Percentiles rank a stretch among this genome's conserved stretches.
Evolutionary conservation across 2,797 vertebrate genomes (phyloP).

Genomic region (Sebastes steindachneri): DNA sequence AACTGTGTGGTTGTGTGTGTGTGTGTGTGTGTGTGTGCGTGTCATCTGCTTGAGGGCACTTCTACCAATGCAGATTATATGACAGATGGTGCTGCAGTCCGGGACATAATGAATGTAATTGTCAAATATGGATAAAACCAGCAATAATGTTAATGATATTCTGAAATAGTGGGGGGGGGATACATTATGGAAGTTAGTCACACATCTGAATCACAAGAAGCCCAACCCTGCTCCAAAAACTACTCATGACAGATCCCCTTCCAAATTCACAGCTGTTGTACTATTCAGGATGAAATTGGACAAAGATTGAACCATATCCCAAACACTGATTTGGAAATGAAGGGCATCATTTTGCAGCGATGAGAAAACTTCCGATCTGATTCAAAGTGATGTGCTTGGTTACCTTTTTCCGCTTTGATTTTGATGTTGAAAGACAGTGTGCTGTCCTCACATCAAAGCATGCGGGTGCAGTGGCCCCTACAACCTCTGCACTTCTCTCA

Average conservation of each 20-base stretch:
- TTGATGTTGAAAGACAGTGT: conserved; percentile 64
- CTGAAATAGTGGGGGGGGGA: neutral
- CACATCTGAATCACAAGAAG: neutral
- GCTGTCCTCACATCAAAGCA: conserved; percentile 62
- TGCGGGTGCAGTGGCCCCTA: conserved; percentile 23
- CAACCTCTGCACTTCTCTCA: conserved; percentile 29
- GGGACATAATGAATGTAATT: conserved; percentile 47
- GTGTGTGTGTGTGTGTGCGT: conserved; percentile 19
- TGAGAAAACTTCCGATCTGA: conserved; percentile 30
- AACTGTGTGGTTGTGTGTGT: neutral
- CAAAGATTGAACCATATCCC: neutral
- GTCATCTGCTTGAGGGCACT: conserved; percentile 55
- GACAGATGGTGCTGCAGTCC: conserved; percentile 64
- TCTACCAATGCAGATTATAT: conserved; percentile 59
- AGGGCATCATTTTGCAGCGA: conserved; percentile 7
- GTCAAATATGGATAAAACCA: conserved; percentile 38
- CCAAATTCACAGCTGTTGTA: neutral
- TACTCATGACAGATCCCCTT: neutral
- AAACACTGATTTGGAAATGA: conserved; percentile 17
- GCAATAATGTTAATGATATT: conserved; percentile 10
- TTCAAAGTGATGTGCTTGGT: conserved; percentile 49
- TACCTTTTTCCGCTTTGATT: conserved; percentile 56
- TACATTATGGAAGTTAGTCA: neutral
- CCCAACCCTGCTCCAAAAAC: neutral
- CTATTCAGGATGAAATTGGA: neutral